Conservation (phyloP, 2,888 invertebrate genomes). For the Bimastos eiseni region DNA sequence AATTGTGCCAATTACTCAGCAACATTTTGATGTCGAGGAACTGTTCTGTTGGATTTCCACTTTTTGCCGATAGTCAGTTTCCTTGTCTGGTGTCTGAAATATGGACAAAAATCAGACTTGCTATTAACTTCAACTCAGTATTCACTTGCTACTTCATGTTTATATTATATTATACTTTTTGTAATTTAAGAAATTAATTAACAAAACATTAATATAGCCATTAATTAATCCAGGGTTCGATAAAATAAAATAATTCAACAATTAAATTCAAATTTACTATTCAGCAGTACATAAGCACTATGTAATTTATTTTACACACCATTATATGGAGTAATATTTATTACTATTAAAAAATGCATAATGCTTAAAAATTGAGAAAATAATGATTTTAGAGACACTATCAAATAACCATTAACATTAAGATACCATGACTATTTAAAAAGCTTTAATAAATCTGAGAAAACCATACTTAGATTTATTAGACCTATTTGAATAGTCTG, state of each 20-base stretch:
- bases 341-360: no score
- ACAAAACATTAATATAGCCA: not conserved
- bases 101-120: not conserved
- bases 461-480: not conserved
- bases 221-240: not conserved
- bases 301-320: not conserved
- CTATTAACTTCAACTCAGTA: no score
- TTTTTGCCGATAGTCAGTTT: not conserved
- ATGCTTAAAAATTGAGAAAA: no score
- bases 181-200: not conserved
- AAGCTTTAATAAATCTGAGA: no score
- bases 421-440: no score
- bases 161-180: not conserved
- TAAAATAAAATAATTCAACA: no score
- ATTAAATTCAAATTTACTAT: not conserved
- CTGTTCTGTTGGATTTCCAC: constrained; percentile 6
- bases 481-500: not conserved
- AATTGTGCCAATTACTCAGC: not conserved
- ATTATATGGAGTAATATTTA: not conserved
- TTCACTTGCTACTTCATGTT: no score
- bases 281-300: not conserved
- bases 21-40: constrained; percentile 5
- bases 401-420: no score
- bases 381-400: no score
- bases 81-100: constrained; percentile 3